These are phyloP conservation scores for Larimichthys polyactis DNA, from an alignment of 2,113 vertebrate species.

Conservation along the genomic window DNA sequence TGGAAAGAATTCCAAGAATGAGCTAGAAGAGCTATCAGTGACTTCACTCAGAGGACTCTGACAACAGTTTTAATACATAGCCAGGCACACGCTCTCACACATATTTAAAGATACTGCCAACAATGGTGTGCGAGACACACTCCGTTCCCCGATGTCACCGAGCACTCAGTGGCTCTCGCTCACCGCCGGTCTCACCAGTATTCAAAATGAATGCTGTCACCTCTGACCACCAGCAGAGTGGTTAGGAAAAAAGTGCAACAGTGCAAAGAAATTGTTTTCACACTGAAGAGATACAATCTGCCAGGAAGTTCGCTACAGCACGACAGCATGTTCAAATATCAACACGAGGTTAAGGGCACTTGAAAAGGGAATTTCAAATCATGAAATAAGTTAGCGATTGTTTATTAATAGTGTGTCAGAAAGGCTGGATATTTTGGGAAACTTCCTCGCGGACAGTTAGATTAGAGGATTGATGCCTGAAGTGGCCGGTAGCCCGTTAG, in stretches of 20 bases:
- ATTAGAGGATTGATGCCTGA: neutral
- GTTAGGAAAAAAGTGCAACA: neutral
- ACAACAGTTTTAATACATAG: conserved; percentile 77
- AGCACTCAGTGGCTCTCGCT: neutral
- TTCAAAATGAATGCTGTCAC: conserved; percentile 41
- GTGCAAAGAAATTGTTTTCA: neutral
- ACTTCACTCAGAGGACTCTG: conserved; percentile 77
- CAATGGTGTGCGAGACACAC: conserved; percentile 53
- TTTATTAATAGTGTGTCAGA: neutral
- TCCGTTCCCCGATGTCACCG: conserved; percentile 35
- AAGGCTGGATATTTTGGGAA: neutral
- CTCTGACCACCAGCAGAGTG: conserved; percentile 12
- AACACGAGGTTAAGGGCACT: neutral
- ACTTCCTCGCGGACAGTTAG: neutral
- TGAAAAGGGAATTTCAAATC: neutral
- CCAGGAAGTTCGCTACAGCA: neutral
- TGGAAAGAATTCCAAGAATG: conserved; percentile 88
- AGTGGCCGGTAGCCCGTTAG: neutral
- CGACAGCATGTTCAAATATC: neutral
- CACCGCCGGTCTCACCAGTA: conserved; percentile 1
- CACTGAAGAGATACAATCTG: neutral
- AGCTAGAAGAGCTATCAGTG: conserved; percentile 85
- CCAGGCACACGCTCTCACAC: conserved; percentile 55
- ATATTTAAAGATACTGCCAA: conserved; percentile 67
- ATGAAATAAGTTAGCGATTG: neutral